Conservation (phyloP, 2,888 invertebrate genomes). For the Drosophila prolongata region DNA sequence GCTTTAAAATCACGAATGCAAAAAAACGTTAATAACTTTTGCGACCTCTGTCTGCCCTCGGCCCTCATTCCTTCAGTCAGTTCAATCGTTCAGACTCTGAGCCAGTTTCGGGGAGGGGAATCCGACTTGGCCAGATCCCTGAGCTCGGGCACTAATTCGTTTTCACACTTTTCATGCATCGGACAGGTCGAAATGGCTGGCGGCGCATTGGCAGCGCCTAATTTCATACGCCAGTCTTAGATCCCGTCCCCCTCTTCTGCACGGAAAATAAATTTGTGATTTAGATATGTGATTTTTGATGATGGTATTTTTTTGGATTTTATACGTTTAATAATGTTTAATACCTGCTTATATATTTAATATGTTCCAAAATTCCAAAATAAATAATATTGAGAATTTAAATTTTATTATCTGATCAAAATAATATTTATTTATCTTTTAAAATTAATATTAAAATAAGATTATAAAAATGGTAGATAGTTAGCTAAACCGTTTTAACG, state of each 20-base stretch:
- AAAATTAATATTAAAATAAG: no score
- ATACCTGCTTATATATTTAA: no score
- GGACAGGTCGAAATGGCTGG: slow-evolving; percentile 60
- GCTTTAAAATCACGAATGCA: slow-evolving; percentile 9
- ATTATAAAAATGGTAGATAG: no score
- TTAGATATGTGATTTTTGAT: no score
- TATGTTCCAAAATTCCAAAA: no score
- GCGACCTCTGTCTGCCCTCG: slow-evolving; percentile 32
- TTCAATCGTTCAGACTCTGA: not conserved
- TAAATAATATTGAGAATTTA: no score
- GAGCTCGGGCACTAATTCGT: slow-evolving; percentile 64
- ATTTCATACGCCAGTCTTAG: slow-evolving; percentile 60
- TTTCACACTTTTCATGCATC: slow-evolving; percentile 73
- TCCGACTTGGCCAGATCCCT: slow-evolving; percentile 16
- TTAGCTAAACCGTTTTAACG: no score
- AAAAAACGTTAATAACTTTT: slow-evolving; percentile 23
- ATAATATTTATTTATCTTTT: no score
- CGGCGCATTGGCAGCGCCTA: slow-evolving; percentile 64
- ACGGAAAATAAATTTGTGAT: not conserved
- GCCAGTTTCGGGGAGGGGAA: not conserved
- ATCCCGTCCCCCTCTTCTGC: slow-evolving; percentile 21
- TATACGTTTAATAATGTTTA: no score
- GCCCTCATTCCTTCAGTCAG: slow-evolving; percentile 6
- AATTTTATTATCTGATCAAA: no score
- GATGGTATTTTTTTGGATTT: no score